A percentile compares a stretch with the other conserved stretches of the same genome.
Evolutionary conservation across 1,140 invertebrate species (phyloP).

Genomic region (Tribolium madens): DNA sequence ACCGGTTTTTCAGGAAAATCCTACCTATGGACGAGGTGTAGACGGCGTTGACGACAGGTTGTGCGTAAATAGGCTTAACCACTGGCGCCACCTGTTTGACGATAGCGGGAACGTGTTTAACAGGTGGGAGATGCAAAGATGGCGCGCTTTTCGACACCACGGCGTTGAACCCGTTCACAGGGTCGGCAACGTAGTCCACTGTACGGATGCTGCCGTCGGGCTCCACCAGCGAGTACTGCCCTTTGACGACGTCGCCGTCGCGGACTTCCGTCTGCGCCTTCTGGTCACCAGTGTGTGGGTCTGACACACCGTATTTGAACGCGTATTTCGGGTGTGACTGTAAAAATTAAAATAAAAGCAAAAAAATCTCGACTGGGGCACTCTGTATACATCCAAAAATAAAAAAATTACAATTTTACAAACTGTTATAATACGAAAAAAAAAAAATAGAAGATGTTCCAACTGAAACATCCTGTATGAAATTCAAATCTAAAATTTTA

Average conservation of each 20-base stretch:
- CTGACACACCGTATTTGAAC: constrained; percentile 75
- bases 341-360: not conserved
- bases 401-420: too few relatives aligned
- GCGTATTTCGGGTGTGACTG: constrained; percentile 74
- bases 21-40: constrained; percentile 47
- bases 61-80: constrained; percentile 4
- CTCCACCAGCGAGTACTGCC: constrained; percentile 72
- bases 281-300: constrained; percentile 74
- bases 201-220: constrained; percentile 76
- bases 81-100: constrained; percentile 43
- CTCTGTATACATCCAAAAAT: too few relatives aligned
- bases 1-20: not conserved
- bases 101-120: constrained; percentile 21
- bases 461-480: too few relatives aligned
- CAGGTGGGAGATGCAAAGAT: constrained; percentile 45
- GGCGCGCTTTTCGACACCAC: constrained; percentile 51
- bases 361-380: too few relatives aligned
- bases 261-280: constrained; percentile 76
- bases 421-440: too few relatives aligned
- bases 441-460: too few relatives aligned
- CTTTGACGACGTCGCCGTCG: constrained; percentile 75
- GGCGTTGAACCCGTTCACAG: constrained; percentile 65
- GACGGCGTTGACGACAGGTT: constrained; percentile 41
- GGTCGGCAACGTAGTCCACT: constrained; percentile 67
- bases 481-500: too few relatives aligned